Evolutionary conservation across 2,113 vertebrate genomes (phyloP), one percentile per base, ranked within the genome.

Genomic region (Pseudolaguvia tuberculata): DNA sequence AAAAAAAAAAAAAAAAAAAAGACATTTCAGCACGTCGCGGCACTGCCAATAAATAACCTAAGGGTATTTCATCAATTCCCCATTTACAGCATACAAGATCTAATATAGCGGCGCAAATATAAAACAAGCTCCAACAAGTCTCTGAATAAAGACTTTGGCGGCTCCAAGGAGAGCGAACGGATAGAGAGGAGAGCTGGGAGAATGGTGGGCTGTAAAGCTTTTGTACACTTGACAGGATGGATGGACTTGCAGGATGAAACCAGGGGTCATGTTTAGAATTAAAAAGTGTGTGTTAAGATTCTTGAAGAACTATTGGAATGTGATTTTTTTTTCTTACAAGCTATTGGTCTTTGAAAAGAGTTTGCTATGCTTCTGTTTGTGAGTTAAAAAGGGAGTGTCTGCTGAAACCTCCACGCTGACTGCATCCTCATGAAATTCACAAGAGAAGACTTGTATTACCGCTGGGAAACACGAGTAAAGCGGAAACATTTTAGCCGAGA

Each of bases 31-130:
- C 39, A 42, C 25, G 13, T n/a, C 10, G 52, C 17, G 13, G 11
- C 31, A n/a, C 55, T 9, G 50, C 51, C 39, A 72, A 71, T 71
- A 73, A 77, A 75, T 59, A 70, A 48, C 76, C 72, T 50, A n/a
- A 53, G 53, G 61, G 59, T 70, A 75, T 70, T 72, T 75, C 79
- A 81, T 72, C 67, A 61, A 45, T 21, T 31, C 62, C 63, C 18
- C 18, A 75, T 75, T 75, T 75, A 45, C 31, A 27, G 66, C 58
- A 14, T 62, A 58, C 17, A 5, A 45, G 61, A 70, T 50, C 39
- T 53, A 70, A 77, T 70, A 57, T 57, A 4, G 25, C 48, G 15
- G 69, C n/a, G 52, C 53, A 78, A 61, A 52, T 31, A 31, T 25
- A 72, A 76, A 81, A 55, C 76, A 61, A 10, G 76, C 48, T 59